Percentiles rank a stretch among this genome's conserved stretches.
Evolutionary conservation across 2,113 vertebrate genomes (phyloP).

Genomic region (Erpornis zantholeuca): DNA sequence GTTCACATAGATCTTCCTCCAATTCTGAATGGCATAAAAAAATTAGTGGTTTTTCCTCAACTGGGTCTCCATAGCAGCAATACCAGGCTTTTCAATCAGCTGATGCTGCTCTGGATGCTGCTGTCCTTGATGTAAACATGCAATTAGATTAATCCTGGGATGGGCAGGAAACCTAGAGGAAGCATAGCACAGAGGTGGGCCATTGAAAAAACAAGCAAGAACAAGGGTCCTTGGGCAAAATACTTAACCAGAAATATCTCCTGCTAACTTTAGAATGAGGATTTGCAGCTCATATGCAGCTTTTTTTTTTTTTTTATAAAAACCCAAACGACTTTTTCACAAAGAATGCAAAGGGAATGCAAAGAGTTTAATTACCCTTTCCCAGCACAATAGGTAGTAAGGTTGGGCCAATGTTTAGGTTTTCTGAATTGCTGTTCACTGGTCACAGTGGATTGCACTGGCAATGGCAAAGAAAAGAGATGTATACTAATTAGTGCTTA

Average conservation of each 20-base stretch:
- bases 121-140: background rate
- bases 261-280: background rate
- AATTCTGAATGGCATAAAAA: background rate
- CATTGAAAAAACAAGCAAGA: background rate
- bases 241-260: background rate
- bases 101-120: background rate
- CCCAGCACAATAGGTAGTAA: background rate
- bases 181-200: rapidly evolving
- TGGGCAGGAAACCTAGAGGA: background rate
- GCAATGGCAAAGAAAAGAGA: background rate
- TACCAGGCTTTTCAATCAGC: background rate
- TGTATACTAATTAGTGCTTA: background rate
- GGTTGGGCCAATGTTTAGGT: background rate
- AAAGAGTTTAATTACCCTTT: background rate
- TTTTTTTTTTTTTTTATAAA: background rate
- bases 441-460: background rate
- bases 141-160: background rate
- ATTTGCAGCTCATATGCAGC: background rate
- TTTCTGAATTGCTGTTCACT: background rate
- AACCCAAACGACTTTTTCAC: background rate
- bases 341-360: background rate
- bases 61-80: background rate
- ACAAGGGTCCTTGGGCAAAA: background rate
- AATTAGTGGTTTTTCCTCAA: background rate
- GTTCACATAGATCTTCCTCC: background rate